Percentiles rank a stretch among this genome's conserved stretches.
Conservation (phyloP, 2,888 invertebrate genomes). For the Pyralis farinalis region DNA sequence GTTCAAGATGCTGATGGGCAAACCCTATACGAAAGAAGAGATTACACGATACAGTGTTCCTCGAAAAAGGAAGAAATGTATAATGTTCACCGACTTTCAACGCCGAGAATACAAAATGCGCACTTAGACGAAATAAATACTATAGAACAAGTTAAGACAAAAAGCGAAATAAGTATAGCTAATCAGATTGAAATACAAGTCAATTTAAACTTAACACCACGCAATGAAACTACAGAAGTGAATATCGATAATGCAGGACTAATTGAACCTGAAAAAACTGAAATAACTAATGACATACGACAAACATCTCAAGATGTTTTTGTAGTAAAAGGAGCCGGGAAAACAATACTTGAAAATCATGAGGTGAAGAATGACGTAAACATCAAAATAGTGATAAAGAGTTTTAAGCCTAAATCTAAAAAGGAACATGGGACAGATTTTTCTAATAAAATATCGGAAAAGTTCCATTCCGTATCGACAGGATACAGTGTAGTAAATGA, state of each 20-base stretch:
- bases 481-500: conserved; percentile 37
- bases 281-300: conserved; percentile 12
- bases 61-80: conserved; percentile 40
- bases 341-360: conserved; percentile 21
- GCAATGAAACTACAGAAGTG: conserved; percentile 44
- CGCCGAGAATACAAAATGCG: conserved; percentile 29
- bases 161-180: conserved; percentile 37
- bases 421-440: conserved; percentile 21
- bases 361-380: conserved; percentile 50
- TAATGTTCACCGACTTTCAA: conserved; percentile 36
- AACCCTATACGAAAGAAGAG: conserved; percentile 50
- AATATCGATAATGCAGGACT: conserved; percentile 35
- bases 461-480: conserved; percentile 56
- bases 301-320: conserved; percentile 37
- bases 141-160: conserved; percentile 22
- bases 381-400: conserved; percentile 55
- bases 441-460: conserved; percentile 45
- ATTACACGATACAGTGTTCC: conserved; percentile 29
- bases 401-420: conserved; percentile 32
- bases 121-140: conserved; percentile 20
- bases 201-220: conserved; percentile 47
- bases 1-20: conserved; percentile 50
- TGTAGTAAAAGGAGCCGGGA: conserved; percentile 30
- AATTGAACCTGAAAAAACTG: conserved; percentile 14
- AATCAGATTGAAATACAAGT: conserved; percentile 60